Base-by-base conservation (phyloP, 2,888 invertebrate species). In the Tetheella fluctuosa region DNA sequence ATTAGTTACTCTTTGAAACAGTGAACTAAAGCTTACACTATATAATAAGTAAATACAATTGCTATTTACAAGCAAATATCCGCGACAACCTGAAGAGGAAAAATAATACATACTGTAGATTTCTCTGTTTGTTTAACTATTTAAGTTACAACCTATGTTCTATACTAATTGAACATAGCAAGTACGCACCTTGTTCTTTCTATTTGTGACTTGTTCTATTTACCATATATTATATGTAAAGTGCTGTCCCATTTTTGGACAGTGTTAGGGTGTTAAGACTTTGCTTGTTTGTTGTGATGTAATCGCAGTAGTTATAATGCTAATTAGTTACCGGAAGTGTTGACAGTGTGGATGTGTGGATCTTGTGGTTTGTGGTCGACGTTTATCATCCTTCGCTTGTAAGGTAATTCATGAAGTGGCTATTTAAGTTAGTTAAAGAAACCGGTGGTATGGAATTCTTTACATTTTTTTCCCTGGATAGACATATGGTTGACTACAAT, bases 101-200 rank as follows among this genome's bases (percentile, higher is more conserved):
- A 42, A 42, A 17, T 7, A 17, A 17, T 42, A 15, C 3, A 15
- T 48, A 48, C 48, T 15, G 20, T 48, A 20, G 10, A 48, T 48
- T 48, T 48, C 20, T 48, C 20, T n/a, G 48, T 48, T 48, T 48
- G 20, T 48, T 48, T 48, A 20, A 48, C 17, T 48, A 48, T 48
- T 20, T 48, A 48, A 7, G 10, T 20, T 48, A 20, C 48, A 48
- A 48, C 20, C 3, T 48, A 48, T 20, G 48, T 48, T 48, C 48
- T 3, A 17, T 48, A 48, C 20, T 48, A 48, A 48, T 48, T 48
- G 48, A 48, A n/a, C 20, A 10, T 48, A 48, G 48, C 48, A 20
- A 17, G 6, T 48, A 15, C 17, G 3, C 6, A 25, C 20, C 20
- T 20, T 8, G 48, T 3, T n/a, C 6, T 42, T 48, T 48, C 7